Evolutionary conservation across 2,113 vertebrate genomes (phyloP).

Genomic region (Campylorhamphus procurvoides): DNA sequence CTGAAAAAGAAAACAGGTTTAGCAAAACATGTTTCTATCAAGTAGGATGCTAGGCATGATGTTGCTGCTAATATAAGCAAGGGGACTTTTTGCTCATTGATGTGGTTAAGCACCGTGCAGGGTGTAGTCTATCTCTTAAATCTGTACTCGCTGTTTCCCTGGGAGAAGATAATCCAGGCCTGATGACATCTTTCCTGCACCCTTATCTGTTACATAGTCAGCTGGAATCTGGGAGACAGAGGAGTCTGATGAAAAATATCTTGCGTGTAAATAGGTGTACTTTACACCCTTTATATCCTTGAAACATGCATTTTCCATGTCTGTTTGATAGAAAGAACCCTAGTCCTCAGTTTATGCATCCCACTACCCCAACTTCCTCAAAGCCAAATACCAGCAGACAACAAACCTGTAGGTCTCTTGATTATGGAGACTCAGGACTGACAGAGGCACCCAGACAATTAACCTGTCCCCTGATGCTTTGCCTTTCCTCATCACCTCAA

Average conservation of each 20-base stretch:
- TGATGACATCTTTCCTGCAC: not conserved
- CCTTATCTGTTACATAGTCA: not conserved
- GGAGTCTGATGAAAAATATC: not conserved
- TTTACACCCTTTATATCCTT: not conserved
- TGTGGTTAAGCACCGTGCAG: not conserved
- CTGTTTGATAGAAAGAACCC: not conserved
- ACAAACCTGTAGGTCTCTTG: not conserved
- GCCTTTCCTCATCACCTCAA: not conserved
- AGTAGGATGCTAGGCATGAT: not conserved
- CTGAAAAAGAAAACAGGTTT: not conserved
- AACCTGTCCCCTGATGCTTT: not conserved
- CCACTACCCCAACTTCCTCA: not conserved
- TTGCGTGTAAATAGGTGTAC: not conserved
- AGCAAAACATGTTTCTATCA: not conserved
- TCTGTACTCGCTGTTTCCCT: not conserved
- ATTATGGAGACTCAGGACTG: not conserved
- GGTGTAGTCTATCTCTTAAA: not conserved
- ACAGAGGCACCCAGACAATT: not conserved
- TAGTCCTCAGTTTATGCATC: not conserved
- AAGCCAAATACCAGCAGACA: not conserved
- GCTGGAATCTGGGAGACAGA: not conserved
- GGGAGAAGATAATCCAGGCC: not conserved
- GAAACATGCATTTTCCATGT: not conserved
- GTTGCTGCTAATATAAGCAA: not conserved
- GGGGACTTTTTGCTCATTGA: not conserved